Evolutionary conservation across 2,797 vertebrate species (phyloP).

Genomic region (Presbytis comata): DNA sequence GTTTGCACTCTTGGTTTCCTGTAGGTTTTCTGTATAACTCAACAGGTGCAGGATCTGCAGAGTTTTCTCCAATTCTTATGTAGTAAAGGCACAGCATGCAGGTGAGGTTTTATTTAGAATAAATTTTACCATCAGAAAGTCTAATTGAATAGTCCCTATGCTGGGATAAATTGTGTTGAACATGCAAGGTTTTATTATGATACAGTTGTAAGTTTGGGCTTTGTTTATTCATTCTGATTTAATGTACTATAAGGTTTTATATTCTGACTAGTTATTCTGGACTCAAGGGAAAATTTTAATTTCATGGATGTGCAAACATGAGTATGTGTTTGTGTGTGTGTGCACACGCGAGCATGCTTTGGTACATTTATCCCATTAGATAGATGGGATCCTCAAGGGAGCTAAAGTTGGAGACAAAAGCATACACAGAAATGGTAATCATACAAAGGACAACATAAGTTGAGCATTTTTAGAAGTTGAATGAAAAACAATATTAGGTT

Average conservation of each 20-base stretch:
- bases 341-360: neutral
- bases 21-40: slow-evolving; percentile 54
- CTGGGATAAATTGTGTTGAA: slow-evolving; percentile 34
- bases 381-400: neutral
- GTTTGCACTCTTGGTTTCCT: slow-evolving; percentile 36
- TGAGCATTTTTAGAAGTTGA: neutral
- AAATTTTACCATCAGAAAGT: slow-evolving; percentile 50
- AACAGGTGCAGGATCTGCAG: slow-evolving; percentile 26
- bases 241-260: neutral
- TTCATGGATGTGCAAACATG: neutral
- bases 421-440: neutral
- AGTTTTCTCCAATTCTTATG: neutral
- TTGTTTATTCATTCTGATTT: slow-evolving; percentile 10
- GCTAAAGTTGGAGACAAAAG: neutral
- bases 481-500: neutral
- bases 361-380: neutral
- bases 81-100: slow-evolving; percentile 39
- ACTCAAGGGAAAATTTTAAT: neutral
- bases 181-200: neutral
- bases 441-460: neutral
- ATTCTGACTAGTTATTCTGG: neutral
- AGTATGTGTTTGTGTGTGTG: neutral
- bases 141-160: slow-evolving; percentile 35
- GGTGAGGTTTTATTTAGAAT: slow-evolving; percentile 61
- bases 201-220: slow-evolving; percentile 5